Conservation (phyloP, 2,797 vertebrate species). For the Enteromius mattozi region DNA sequence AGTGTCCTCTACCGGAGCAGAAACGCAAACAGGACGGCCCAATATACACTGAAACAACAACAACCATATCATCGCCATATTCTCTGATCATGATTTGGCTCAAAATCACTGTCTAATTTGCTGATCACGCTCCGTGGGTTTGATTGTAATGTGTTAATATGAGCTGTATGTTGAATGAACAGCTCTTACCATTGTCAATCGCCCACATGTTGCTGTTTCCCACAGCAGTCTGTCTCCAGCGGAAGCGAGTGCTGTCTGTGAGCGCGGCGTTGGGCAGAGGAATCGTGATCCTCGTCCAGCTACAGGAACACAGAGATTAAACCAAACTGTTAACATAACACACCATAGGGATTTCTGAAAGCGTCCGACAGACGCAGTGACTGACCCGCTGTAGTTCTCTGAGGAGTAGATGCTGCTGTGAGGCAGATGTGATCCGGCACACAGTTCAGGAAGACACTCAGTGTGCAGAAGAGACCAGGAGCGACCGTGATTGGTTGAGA, state of each 20-base stretch:
- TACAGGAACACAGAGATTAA: not conserved
- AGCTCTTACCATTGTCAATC: constrained; percentile 78
- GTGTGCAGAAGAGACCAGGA: constrained; percentile 94
- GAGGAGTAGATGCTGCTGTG: constrained; percentile 96
- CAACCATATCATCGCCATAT: not conserved
- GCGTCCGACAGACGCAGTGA: not conserved
- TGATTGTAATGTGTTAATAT: not conserved
- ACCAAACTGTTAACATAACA: not conserved
- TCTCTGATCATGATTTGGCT: not conserved
- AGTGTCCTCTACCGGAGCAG: constrained; percentile 96
- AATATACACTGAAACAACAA: constrained; percentile 86
- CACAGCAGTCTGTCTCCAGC: constrained; percentile 90
- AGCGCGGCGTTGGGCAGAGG: constrained; percentile 93
- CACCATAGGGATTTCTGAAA: not conserved
- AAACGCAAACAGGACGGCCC: constrained; percentile 95
- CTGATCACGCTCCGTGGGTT: not conserved
- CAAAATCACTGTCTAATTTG: not conserved
- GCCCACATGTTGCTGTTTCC: constrained; percentile 94
- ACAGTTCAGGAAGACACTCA: constrained; percentile 93
- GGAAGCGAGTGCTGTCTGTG: constrained; percentile 90
- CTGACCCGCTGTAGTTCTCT: constrained; percentile 96
- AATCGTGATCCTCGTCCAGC: constrained; percentile 88
- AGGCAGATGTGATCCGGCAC: constrained; percentile 91
- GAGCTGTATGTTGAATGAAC: not conserved
- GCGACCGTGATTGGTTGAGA: constrained; percentile 94